Conservation (phyloP, 2,888 invertebrate species). For the Tachystola acroxantha region DNA sequence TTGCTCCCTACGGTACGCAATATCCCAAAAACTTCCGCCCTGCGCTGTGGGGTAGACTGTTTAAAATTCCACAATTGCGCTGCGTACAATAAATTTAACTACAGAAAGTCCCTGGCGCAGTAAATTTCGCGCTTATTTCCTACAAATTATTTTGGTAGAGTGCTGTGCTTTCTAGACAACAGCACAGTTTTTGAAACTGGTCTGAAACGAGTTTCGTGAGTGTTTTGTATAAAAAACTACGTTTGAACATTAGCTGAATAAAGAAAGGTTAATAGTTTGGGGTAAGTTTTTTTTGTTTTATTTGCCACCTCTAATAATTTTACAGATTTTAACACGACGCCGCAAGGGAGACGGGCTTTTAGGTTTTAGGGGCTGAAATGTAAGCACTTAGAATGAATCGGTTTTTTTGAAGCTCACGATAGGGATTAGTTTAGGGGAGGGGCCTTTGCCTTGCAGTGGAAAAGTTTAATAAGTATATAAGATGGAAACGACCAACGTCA, state of each 20-base stretch:
- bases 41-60: slow-evolving; percentile 49
- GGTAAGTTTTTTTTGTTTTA: neutral
- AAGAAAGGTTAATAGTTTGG: too few species aligned
- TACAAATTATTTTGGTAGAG: slow-evolving; percentile 58
- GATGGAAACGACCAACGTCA: too few species aligned
- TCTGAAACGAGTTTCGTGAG: slow-evolving; percentile 4
- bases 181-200: slow-evolving; percentile 3
- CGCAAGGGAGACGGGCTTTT: too few species aligned
- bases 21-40: slow-evolving; percentile 20
- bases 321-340: too few species aligned
- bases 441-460: too few species aligned
- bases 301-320: neutral
- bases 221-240: neutral
- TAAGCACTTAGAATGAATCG: too few species aligned
- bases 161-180: slow-evolving; percentile 23
- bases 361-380: too few species aligned
- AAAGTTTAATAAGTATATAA: too few species aligned
- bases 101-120: slow-evolving; percentile 40
- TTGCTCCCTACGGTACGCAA: slow-evolving; percentile 6
- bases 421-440: too few species aligned
- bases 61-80: slow-evolving; percentile 65
- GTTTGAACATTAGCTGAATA: too few species aligned
- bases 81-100: slow-evolving; percentile 65
- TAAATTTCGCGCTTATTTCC: slow-evolving; percentile 61
- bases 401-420: too few species aligned